A percentile compares a stretch with the other conserved stretches of the same genome.
Conservation (phyloP, 1,140 invertebrate genomes). For the Plutomurus gul region DNA sequence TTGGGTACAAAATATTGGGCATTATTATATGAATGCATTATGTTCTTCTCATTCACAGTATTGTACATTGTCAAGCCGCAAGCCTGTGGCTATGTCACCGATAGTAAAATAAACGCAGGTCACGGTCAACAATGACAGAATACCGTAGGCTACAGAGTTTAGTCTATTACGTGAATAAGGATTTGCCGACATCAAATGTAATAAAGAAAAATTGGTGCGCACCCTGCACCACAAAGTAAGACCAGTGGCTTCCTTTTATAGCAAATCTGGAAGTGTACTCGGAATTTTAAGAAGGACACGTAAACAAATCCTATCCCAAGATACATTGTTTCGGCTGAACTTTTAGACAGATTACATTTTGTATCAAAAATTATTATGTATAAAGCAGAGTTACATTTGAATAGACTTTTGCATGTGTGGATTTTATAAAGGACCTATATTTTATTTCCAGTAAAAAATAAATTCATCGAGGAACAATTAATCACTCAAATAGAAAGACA, state of each 20-base stretch:
- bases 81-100: neutral
- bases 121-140: neutral
- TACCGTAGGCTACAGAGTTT: neutral
- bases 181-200: neutral
- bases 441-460: too few species aligned
- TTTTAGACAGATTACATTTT: neutral
- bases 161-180: neutral
- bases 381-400: too few species aligned
- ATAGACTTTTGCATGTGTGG: too few species aligned
- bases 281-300: neutral
- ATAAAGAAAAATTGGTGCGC: neutral
- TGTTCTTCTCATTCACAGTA: too few species aligned
- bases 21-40: too few species aligned
- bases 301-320: neutral
- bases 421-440: too few species aligned
- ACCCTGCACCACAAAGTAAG: neutral
- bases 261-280: neutral
- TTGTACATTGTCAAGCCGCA: too few species aligned
- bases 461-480: too few species aligned
- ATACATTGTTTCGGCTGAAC: neutral
- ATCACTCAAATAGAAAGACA: too few species aligned
- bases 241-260: neutral
- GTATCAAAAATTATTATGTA: too few species aligned
- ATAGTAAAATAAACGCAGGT: neutral
- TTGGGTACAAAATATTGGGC: too few species aligned